Conservation (phyloP, 2,797 vertebrate species). For the Sternarchorhynchus goeldii region DNA sequence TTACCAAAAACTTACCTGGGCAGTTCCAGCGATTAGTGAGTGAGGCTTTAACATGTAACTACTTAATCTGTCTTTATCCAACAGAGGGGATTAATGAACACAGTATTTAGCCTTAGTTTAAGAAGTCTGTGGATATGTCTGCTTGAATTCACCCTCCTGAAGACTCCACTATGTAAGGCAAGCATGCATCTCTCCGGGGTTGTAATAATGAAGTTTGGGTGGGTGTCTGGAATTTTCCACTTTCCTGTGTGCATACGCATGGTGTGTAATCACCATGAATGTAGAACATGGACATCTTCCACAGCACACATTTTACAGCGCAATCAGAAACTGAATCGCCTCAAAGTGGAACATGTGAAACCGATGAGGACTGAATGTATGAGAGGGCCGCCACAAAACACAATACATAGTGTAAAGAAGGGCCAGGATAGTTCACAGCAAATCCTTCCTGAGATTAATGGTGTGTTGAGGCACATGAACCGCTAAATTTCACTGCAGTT, state of each 20-base stretch:
- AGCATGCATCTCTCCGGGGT: not conserved
- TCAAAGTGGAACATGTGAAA: not conserved
- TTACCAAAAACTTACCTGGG: not conserved
- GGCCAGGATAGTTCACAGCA: conserved; percentile 34
- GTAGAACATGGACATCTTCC: not conserved
- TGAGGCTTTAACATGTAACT: conserved; percentile 25
- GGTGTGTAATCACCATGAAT: not conserved
- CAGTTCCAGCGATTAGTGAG: not conserved
- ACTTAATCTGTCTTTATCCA: conserved; percentile 45
- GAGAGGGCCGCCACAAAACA: conserved; percentile 16
- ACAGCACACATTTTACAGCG: not conserved
- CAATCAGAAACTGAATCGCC: not conserved
- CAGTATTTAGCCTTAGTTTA: conserved; percentile 47
- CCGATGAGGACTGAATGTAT: not conserved
- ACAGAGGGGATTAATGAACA: conserved; percentile 47
- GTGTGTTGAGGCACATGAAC: conserved; percentile 41
- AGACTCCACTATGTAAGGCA: conserved; percentile 2
- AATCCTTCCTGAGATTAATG: conserved; percentile 51
- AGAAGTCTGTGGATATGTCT: conserved; percentile 42
- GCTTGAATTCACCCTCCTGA: not conserved
- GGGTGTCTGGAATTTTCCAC: not conserved
- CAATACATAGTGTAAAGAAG: conserved; percentile 6
- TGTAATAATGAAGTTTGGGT: not conserved
- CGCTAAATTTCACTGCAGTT: conserved; percentile 52
- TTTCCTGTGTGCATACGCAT: not conserved